Conservation (phyloP, 1,140 invertebrate genomes). For the Euwallacea similis region DNA sequence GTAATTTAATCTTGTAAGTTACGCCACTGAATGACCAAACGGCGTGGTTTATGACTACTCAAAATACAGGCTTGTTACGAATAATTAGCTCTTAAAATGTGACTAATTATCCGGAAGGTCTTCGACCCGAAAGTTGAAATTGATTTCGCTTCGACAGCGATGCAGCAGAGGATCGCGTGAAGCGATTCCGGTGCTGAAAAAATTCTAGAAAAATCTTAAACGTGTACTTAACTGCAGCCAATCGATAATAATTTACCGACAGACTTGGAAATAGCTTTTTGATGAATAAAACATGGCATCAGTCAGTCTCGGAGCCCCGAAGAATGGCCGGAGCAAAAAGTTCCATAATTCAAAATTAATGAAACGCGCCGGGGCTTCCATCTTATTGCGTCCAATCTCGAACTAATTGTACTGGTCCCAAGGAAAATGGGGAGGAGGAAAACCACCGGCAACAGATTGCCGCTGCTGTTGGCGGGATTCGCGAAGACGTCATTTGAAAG, state of each 20-base stretch:
- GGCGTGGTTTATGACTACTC: too few species aligned
- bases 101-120: constrained; percentile 24
- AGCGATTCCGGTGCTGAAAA: neutral
- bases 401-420: constrained; percentile 8
- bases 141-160: constrained; percentile 27
- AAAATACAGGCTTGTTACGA: neutral
- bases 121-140: constrained; percentile 23
- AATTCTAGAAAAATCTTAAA: neutral
- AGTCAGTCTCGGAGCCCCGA: neutral
- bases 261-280: constrained; percentile 6
- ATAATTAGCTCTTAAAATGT: constrained; percentile 33
- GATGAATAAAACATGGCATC: constrained; percentile 14
- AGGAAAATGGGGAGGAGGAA: neutral
- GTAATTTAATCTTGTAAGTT: too few species aligned
- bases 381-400: constrained; percentile 10
- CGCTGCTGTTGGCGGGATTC: neutral
- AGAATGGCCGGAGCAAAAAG: constrained; percentile 11
- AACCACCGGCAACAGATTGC: neutral
- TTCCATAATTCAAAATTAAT: constrained; percentile 19
- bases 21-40: too few species aligned
- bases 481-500: constrained; percentile 4
- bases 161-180: constrained; percentile 4
- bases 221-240: constrained; percentile 6
- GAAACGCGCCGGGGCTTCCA: constrained; percentile 12
- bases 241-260: constrained; percentile 4